Evolutionary conservation across 2,888 invertebrate genomes (phyloP).

Genomic region (Tiphia femorata): DNA sequence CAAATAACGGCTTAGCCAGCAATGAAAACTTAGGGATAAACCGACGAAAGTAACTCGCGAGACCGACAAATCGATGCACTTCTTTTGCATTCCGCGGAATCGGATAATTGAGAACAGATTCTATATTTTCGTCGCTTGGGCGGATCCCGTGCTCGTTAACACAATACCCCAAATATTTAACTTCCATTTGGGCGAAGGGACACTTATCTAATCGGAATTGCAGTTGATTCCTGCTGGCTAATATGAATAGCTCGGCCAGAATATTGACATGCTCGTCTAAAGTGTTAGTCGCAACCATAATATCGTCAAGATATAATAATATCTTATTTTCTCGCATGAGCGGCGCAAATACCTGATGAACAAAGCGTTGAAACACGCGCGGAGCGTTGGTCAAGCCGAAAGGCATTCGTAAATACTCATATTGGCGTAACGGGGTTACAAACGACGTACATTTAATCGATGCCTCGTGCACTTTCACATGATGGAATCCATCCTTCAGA

Average conservation of each 20-base stretch:
- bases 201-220: background rate
- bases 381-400: constrained; percentile 1
- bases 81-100: background rate
- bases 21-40: background rate
- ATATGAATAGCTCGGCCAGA: too few relatives aligned
- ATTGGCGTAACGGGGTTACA: background rate
- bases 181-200: background rate
- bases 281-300: background rate
- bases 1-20: background rate
- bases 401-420: background rate
- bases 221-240: background rate
- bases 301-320: background rate
- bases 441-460: background rate
- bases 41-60: too few relatives aligned
- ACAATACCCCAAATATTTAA: background rate
- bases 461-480: background rate
- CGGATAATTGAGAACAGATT: background rate
- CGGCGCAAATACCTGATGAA: background rate
- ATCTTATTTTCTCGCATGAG: background rate
- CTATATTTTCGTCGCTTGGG: background rate
- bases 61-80: background rate
- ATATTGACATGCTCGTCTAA: background rate
- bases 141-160: background rate
- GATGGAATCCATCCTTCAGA: background rate
- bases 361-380: background rate